These are phyloP conservation scores for Laticauda laticaudata DNA, from an alignment of 2,113 vertebrate species.

Conservation along the genomic window DNA sequence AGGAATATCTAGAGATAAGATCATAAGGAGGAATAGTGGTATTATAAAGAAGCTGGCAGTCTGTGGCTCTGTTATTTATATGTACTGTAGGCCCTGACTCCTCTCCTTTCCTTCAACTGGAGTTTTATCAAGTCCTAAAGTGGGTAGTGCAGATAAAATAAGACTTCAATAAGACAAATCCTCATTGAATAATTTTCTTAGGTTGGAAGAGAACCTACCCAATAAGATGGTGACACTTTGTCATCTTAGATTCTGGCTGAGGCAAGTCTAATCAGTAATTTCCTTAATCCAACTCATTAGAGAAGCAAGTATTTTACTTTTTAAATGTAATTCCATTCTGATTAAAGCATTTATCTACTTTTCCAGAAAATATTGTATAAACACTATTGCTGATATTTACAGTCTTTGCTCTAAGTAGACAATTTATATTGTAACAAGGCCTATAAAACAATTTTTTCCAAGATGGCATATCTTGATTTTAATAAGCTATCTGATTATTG, in stretches of 20 bases:
- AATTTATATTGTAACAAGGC: not conserved
- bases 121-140: not conserved
- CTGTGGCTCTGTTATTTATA: not conserved
- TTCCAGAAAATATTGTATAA: not conserved
- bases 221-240: not conserved
- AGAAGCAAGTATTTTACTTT: not conserved
- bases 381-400: not conserved
- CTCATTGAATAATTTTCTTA: not conserved
- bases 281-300: not conserved
- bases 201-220: not conserved
- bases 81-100: not conserved
- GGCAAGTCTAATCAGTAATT: not conserved
- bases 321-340: not conserved
- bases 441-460: not conserved
- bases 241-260: not conserved
- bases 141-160: not conserved
- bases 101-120: not conserved
- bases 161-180: not conserved
- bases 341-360: not conserved
- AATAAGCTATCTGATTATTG: not conserved
- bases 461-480: not conserved
- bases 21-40: not conserved
- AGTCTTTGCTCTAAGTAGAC: not conserved
- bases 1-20: not conserved
- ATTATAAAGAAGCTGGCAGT: not conserved